Percentiles rank a stretch among this genome's conserved stretches.
Evolutionary conservation across 2,113 vertebrate species (phyloP).

Genomic region (Caranx ignobilis): DNA sequence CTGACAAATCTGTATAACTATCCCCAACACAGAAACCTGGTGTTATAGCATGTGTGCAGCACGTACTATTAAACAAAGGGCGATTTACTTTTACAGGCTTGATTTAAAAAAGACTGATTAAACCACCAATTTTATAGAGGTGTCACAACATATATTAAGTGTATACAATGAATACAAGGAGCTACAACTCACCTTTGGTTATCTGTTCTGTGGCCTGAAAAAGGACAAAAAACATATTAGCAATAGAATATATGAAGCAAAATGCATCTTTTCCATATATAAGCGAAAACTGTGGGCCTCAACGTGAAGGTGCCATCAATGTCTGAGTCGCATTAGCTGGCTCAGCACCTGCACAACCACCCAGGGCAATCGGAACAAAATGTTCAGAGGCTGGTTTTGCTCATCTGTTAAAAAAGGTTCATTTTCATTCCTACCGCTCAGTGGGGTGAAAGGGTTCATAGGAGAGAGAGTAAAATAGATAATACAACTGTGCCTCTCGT

Average conservation of each 20-base stretch:
- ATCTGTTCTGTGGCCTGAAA: slow-evolving; percentile 97
- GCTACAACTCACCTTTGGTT: slow-evolving; percentile 94
- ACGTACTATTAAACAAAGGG: neutral
- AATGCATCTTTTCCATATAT: neutral
- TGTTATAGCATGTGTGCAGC: neutral
- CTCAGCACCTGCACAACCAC: slow-evolving; percentile 16
- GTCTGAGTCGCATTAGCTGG: slow-evolving; percentile 3
- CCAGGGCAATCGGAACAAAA: slow-evolving; percentile 37
- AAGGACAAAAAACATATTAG: slow-evolving; percentile 35
- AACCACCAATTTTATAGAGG: neutral
- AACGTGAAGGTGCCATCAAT: slow-evolving; percentile 3
- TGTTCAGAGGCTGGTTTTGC: slow-evolving; percentile 40
- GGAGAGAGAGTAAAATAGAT: slow-evolving; percentile 16
- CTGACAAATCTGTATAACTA: neutral
- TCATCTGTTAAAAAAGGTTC: slow-evolving; percentile 52
- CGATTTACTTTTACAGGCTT: neutral
- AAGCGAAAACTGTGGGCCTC: neutral
- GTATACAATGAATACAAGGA: slow-evolving; percentile 22
- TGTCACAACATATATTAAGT: neutral
- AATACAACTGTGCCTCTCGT: slow-evolving; percentile 1
- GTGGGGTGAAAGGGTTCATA: slow-evolving; percentile 30
- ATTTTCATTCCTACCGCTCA: slow-evolving; percentile 17
- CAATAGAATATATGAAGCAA: neutral
- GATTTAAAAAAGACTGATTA: neutral
- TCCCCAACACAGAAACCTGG: neutral